Conservation (phyloP, 2,113 vertebrate genomes). For the Colistium nudipinnis region DNA sequence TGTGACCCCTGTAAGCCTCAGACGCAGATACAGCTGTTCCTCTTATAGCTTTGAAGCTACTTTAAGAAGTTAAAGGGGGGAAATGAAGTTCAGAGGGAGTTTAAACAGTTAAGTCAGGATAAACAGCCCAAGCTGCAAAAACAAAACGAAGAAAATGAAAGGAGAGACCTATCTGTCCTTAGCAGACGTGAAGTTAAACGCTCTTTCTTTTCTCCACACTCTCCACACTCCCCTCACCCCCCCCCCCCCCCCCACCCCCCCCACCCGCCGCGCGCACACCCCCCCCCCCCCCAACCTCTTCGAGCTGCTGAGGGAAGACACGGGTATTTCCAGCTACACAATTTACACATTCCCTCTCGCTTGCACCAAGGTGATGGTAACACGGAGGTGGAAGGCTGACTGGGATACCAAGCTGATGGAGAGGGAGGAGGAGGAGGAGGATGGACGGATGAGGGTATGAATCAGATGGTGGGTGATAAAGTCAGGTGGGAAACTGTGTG, state of each 20-base stretch:
- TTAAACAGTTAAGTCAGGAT: conserved; percentile 61
- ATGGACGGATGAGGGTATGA: conserved; percentile 38
- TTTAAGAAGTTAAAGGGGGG: conserved; percentile 50
- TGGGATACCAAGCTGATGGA: conserved; percentile 38
- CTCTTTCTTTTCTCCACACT: conserved; percentile 34
- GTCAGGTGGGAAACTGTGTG: conserved; percentile 22
- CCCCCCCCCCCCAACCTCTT: neutral
- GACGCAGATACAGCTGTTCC: conserved; percentile 41
- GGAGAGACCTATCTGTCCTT: conserved; percentile 59
- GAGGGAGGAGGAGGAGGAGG: conserved; percentile 1
- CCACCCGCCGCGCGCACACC: conserved; percentile 28
- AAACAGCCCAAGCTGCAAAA: conserved; percentile 36
- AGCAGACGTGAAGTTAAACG: conserved; percentile 61
- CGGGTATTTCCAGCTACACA: conserved; percentile 80
- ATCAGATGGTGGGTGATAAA: conserved; percentile 46
- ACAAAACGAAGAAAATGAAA: conserved; percentile 28
- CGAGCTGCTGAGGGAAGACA: conserved; percentile 61
- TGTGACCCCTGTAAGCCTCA: conserved; percentile 32
- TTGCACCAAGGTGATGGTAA: conserved; percentile 55
- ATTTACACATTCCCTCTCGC: conserved; percentile 75
- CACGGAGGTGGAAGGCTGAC: conserved; percentile 44
- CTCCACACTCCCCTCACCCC: conserved; percentile 25
- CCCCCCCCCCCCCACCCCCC: neutral
- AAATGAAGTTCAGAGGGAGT: conserved; percentile 61
- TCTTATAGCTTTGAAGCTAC: conserved; percentile 44